A percentile compares a stretch with the other conserved stretches of the same genome.
Conservation (phyloP, 1,140 invertebrate genomes). For the Ephestia elutella region DNA sequence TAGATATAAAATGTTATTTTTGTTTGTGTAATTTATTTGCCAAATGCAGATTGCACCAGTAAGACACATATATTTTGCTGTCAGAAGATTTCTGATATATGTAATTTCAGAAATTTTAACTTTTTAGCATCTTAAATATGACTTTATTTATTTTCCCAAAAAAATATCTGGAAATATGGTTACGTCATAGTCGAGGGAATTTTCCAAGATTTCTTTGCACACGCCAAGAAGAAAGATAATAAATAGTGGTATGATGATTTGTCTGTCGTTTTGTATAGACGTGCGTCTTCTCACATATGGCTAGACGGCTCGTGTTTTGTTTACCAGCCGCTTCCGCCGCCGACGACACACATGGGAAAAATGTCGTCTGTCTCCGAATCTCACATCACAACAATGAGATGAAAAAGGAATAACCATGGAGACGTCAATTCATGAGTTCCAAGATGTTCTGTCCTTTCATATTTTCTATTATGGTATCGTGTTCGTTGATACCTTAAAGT, state of each 20-base stretch:
- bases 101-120: no score
- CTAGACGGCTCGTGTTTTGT: constrained; percentile 26
- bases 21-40: no score
- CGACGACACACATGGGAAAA: constrained; percentile 13
- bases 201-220: not conserved
- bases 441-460: not conserved
- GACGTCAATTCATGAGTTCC: no score
- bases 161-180: not conserved
- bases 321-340: constrained; percentile 21
- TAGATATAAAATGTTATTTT: no score
- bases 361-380: constrained; percentile 1
- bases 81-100: no score
- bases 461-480: no score
- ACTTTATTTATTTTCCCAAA: not conserved
- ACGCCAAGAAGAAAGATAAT: not conserved
- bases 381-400: not conserved
- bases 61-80: not conserved
- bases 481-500: no score
- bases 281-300: constrained; percentile 16
- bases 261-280: constrained; percentile 3
- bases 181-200: not conserved
- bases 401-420: no score
- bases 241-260: constrained; percentile 1
- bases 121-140: no score
- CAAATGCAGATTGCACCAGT: not conserved